phyloP scores from a whole-genome alignment of 2,797 vertebrate genomes.

The Alfaro cultratus region DNA sequence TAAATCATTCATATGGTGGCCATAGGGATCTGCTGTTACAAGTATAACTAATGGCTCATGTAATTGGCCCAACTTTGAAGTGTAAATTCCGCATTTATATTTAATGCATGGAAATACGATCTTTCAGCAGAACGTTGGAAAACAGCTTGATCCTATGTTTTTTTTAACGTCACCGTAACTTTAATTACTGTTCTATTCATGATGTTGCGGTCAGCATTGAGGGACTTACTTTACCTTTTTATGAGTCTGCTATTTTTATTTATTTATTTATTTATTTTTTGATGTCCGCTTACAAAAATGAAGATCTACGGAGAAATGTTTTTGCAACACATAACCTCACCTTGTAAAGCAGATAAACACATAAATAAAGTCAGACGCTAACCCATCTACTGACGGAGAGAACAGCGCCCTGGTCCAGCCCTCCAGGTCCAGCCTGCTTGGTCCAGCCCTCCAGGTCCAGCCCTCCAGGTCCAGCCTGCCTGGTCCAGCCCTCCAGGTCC shows the following conservation, averaged over 20 bases:
- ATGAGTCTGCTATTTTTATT: not conserved
- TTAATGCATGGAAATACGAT: slow-evolving; percentile 91
- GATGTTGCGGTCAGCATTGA: slow-evolving; percentile 32
- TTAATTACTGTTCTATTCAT: slow-evolving; percentile 24
- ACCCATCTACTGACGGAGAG: slow-evolving; percentile 84
- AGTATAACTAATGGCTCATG: slow-evolving; percentile 91
- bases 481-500: slow-evolving; percentile 7
- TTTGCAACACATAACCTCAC: slow-evolving; percentile 80
- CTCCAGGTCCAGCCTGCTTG: no score
- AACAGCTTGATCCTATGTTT: slow-evolving; percentile 58
- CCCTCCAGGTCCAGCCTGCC: no score
- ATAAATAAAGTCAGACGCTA: slow-evolving; percentile 90
- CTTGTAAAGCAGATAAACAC: slow-evolving; percentile 85
- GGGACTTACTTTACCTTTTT: slow-evolving; percentile 19
- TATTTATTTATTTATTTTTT: not conserved
- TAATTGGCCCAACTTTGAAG: slow-evolving; percentile 96
- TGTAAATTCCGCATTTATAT: slow-evolving; percentile 97
- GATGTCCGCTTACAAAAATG: slow-evolving; percentile 25
- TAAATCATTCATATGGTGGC: slow-evolving; percentile 97
- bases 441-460: no score
- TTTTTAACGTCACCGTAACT: slow-evolving; percentile 46
- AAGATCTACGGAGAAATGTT: slow-evolving; percentile 42
- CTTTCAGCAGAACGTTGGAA: slow-evolving; percentile 75
- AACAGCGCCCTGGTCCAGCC: slow-evolving; percentile 49
- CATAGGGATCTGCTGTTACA: slow-evolving; percentile 86